phyloP scores from a whole-genome alignment of 2,113 vertebrate genomes.

The Colaptes auratus region DNA sequence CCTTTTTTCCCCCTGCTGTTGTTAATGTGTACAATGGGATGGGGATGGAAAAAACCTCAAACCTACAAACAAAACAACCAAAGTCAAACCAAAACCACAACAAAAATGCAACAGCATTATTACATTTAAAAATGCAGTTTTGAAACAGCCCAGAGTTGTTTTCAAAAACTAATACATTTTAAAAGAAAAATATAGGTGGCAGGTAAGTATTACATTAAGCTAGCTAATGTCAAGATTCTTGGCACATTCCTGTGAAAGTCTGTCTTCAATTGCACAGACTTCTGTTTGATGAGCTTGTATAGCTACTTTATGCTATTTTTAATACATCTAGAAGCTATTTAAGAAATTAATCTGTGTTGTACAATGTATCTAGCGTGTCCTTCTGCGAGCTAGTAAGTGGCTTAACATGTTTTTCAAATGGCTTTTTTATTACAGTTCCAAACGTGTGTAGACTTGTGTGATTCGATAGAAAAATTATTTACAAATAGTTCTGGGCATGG shows the following conservation, averaged over 20 bases:
- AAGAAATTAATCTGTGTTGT: background rate
- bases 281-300: background rate
- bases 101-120: background rate
- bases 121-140: background rate
- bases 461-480: background rate
- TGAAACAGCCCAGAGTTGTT: background rate
- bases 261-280: background rate
- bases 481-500: background rate
- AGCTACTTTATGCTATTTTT: background rate
- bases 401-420: background rate
- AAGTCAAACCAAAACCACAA: too few relatives aligned
- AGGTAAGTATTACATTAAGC: background rate
- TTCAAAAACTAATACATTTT: background rate
- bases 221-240: background rate
- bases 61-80: too few relatives aligned
- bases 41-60: background rate
- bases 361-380: background rate
- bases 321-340: background rate
- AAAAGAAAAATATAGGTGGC: background rate
- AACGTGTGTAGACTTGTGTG: background rate
- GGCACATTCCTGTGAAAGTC: background rate
- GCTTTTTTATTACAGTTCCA: background rate
- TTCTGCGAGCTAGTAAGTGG: background rate
- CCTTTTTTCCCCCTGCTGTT: background rate
- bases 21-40: background rate